These are phyloP conservation scores for Actinia tenebrosa DNA, from an alignment of 64 coral and sea anemone genomes.

Conservation along the genomic window DNA sequence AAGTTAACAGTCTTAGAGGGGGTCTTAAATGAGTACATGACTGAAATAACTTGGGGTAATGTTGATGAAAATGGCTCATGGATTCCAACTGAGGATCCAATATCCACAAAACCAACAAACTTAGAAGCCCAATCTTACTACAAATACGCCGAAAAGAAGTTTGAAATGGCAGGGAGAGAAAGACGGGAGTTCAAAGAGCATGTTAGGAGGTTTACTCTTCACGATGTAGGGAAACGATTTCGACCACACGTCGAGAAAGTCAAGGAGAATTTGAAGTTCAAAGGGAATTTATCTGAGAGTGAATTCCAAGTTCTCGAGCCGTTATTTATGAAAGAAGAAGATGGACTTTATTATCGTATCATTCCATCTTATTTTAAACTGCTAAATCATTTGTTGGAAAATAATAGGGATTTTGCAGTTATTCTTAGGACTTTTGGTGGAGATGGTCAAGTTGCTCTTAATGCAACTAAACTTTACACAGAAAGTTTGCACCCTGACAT, in stretches of 20 bases:
- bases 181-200: conserved; percentile 52
- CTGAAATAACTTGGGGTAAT: conserved; percentile 57
- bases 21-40: conserved; percentile 73
- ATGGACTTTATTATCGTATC: conserved; percentile 43
- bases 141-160: conserved; percentile 51
- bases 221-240: conserved; percentile 49
- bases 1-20: conserved; percentile 53
- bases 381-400: conserved; percentile 36
- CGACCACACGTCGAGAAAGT: conserved; percentile 44
- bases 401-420: conserved; percentile 61
- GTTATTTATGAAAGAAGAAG: conserved; percentile 16
- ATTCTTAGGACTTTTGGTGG: conserved; percentile 80
- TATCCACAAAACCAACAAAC: conserved; percentile 29
- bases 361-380: conserved; percentile 72
- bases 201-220: conserved; percentile 49
- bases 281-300: conserved; percentile 5
- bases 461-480: conserved; percentile 48
- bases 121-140: conserved; percentile 54
- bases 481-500: conserved; percentile 26
- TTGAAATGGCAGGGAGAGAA: conserved; percentile 21
- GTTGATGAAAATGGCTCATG: conserved; percentile 37
- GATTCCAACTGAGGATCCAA: conserved; percentile 25
- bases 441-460: conserved; percentile 58
- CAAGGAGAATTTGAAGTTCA: conserved; percentile 47
- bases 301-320: conserved; percentile 6